Evolutionary conservation across 2,113 vertebrate species (phyloP).

Genomic region (Gobiocypris rarus): DNA sequence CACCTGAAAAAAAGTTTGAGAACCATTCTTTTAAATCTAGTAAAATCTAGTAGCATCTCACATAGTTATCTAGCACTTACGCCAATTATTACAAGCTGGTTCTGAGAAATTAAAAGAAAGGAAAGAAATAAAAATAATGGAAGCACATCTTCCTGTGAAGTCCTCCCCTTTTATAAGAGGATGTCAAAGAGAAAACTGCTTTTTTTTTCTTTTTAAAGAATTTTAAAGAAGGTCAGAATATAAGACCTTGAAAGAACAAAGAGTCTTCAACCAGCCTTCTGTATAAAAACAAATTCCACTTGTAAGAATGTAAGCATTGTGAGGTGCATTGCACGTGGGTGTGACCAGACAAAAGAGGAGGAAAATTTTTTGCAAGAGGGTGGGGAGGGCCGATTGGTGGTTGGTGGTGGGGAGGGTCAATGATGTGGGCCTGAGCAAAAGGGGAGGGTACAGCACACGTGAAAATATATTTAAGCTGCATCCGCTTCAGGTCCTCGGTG

Average conservation of each 20-base stretch:
- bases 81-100: neutral
- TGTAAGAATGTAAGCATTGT: conserved; percentile 22
- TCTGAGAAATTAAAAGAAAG: neutral
- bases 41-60: neutral
- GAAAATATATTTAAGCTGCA: conserved; percentile 92
- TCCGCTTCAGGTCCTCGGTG: conserved; percentile 67
- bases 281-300: neutral
- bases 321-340: conserved; percentile 72
- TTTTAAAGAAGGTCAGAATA: too few species aligned
- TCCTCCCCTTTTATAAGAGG: neutral
- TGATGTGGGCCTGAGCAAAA: conserved; percentile 63
- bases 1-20: too few species aligned
- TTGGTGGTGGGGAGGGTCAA: conserved; percentile 64
- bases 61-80: neutral
- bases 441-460: conserved; percentile 81
- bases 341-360: conserved; percentile 63
- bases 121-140: neutral
- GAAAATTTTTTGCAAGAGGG: conserved; percentile 38
- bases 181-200: neutral
- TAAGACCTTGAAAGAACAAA: neutral
- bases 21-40: neutral
- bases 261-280: neutral
- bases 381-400: conserved; percentile 62
- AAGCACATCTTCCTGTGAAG: neutral
- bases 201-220: neutral